phyloP scores from a whole-genome alignment of 2,113 vertebrate genomes.

The Laticauda colubrina region DNA sequence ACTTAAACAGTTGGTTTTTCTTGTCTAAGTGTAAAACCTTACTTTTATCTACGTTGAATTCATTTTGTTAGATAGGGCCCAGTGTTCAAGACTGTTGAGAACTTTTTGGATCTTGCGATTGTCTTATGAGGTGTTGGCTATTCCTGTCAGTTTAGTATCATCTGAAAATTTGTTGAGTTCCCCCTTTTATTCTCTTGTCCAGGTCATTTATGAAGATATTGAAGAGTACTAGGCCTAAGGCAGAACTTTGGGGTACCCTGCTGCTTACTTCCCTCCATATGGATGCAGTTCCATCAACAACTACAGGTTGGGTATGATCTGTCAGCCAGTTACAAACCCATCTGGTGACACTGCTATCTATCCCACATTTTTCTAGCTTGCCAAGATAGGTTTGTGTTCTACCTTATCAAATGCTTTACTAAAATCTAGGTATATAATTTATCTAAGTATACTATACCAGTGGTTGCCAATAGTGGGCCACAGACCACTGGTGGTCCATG shows the following conservation, averaged over 20 bases:
- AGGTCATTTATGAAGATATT: too few species aligned
- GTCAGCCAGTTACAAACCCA: neutral
- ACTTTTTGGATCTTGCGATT: too few species aligned
- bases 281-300: neutral
- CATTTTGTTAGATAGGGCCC: too few species aligned
- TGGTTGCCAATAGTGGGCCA: too few species aligned
- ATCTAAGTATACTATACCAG: too few species aligned
- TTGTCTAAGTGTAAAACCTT: too few species aligned
- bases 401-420: neutral
- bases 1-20: too few species aligned
- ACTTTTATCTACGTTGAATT: too few species aligned
- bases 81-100: too few species aligned
- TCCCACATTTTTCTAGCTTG: neutral
- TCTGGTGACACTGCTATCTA: neutral
- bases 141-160: neutral
- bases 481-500: too few species aligned
- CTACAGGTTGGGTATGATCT: neutral
- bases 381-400: neutral
- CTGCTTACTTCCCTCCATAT: neutral
- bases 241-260: neutral
- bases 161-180: neutral
- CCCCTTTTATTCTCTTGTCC: neutral
- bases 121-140: too few species aligned
- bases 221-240: neutral
- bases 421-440: neutral